These are phyloP conservation scores for Smithornis capensis DNA, from an alignment of 2,113 vertebrate species.

Conservation along the genomic window DNA sequence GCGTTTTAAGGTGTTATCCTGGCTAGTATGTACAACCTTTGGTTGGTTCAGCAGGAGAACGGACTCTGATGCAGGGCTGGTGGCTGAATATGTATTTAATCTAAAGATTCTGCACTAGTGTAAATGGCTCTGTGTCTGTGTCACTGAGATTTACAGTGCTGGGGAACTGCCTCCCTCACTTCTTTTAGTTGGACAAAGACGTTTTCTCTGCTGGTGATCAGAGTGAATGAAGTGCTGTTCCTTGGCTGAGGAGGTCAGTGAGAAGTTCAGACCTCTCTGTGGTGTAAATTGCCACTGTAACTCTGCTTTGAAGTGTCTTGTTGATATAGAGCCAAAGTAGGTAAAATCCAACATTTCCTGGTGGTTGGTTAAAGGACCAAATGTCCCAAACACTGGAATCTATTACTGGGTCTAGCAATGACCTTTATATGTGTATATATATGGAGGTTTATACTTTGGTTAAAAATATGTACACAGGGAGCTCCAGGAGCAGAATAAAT, in stretches of 20 bases:
- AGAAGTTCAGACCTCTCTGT: not conserved
- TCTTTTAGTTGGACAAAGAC: not conserved
- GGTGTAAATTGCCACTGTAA: not conserved
- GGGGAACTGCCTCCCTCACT: not conserved
- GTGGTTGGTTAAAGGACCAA: not conserved
- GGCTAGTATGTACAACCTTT: not conserved
- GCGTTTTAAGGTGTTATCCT: not conserved
- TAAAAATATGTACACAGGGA: not conserved
- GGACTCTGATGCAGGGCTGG: not conserved
- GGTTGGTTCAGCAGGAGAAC: not conserved
- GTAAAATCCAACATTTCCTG: not conserved
- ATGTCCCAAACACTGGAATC: not conserved
- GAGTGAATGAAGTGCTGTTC: not conserved
- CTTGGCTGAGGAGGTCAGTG: not conserved
- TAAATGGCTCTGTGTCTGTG: not conserved
- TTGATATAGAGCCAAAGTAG: not conserved
- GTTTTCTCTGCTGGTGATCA: not conserved
- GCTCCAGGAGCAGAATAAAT: not conserved
- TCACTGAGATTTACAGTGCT: not conserved
- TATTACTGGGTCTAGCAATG: not conserved
- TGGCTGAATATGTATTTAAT: not conserved
- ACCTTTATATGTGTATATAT: fast-evolving
- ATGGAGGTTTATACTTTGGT: not conserved
- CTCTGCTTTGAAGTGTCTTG: not conserved
- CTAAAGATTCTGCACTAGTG: not conserved